Conservation (phyloP, 2,113 vertebrate genomes). For the Neotoma lepida region DNA sequence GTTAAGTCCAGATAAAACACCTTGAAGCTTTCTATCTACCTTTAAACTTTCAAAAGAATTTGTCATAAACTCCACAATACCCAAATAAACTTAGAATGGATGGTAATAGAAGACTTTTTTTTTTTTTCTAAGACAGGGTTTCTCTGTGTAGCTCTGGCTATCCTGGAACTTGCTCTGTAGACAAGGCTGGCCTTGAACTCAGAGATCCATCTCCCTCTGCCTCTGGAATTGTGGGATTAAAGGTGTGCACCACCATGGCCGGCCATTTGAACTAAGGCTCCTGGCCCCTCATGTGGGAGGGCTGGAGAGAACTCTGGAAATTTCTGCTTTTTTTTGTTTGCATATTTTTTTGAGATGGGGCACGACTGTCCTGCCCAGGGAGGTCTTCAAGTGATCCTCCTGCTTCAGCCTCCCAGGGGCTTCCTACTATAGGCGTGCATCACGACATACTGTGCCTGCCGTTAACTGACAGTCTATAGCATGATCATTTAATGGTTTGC, state of each 20-base stretch:
- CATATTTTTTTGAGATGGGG: neutral
- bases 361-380: neutral
- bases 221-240: neutral
- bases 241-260: neutral
- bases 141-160: neutral
- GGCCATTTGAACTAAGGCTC: neutral
- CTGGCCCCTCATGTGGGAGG: neutral
- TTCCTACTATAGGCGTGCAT: neutral
- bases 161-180: neutral
- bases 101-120: neutral
- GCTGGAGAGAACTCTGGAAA: neutral
- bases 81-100: neutral
- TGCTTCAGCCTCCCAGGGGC: neutral
- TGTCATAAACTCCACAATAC: neutral
- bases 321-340: neutral
- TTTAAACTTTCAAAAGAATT: neutral
- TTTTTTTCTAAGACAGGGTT: neutral
- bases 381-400: neutral
- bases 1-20: slow-evolving; percentile 3
- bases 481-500: neutral
- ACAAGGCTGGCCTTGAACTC: neutral
- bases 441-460: no score
- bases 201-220: neutral
- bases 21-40: neutral
- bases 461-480: neutral